Percentiles rank a stretch among this genome's conserved stretches.
Evolutionary conservation across 2,797 vertebrate genomes (phyloP).

Genomic region (Myotis daubentonii): DNA sequence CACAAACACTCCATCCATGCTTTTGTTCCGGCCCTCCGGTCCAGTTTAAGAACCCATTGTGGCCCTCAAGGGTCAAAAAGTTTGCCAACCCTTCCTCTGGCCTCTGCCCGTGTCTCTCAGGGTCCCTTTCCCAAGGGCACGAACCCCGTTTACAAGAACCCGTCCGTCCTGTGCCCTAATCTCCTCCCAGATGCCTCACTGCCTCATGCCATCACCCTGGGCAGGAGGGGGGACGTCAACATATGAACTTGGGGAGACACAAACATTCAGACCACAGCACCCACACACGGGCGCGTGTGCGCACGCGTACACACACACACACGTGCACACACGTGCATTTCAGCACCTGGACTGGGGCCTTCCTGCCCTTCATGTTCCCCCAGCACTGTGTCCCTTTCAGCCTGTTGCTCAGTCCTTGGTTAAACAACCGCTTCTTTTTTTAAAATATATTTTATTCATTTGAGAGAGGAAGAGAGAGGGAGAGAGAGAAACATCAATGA

Average conservation of each 20-base stretch:
- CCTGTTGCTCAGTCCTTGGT: too few species aligned
- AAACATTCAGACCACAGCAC: not conserved
- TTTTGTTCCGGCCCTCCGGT: too few species aligned
- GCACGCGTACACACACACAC: not conserved
- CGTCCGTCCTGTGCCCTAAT: too few species aligned
- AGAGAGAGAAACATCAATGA: not conserved
- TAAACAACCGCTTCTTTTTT: not conserved
- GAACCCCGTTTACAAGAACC: not conserved
- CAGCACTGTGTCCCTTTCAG: too few species aligned
- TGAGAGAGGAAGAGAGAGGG: not conserved
- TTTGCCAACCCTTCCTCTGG: not conserved
- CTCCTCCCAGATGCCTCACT: not conserved
- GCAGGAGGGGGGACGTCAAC: not conserved
- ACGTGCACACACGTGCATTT: not conserved
- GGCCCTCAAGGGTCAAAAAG: too few species aligned
- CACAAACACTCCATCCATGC: too few species aligned
- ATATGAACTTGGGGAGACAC: not conserved
- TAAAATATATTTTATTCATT: not conserved
- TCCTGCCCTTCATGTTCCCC: rapidly evolving
- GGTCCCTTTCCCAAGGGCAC: not conserved
- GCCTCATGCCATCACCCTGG: not conserved
- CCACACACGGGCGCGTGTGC: not conserved
- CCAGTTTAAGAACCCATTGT: too few species aligned
- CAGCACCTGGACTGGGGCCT: not conserved
- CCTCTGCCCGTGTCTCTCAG: too few species aligned